A percentile compares a stretch with the other conserved stretches of the same genome.
Evolutionary conservation across 2,888 invertebrate genomes (phyloP).

Genomic region (Stenolophus ochropezus): DNA sequence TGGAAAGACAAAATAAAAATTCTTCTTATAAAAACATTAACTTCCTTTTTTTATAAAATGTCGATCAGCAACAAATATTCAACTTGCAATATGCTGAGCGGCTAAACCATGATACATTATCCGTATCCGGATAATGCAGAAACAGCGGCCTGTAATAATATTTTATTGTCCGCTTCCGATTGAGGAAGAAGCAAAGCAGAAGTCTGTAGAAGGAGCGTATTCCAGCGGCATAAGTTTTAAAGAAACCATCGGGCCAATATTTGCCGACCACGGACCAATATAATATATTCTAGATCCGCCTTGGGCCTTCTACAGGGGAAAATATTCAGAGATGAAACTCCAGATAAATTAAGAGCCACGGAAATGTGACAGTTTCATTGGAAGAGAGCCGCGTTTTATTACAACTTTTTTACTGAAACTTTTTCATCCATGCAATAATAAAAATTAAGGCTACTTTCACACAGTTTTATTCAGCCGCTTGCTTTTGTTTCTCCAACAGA

Average conservation of each 20-base stretch:
- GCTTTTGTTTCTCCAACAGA: conserved; percentile 52
- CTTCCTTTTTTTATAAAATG: no score
- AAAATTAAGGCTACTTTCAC: conserved; percentile 58
- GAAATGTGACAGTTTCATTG: conserved; percentile 59
- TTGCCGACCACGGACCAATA: conserved; percentile 40
- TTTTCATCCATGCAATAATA: conserved; percentile 53
- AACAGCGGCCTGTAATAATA: conserved; percentile 39
- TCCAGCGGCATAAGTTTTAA: conserved; percentile 42
- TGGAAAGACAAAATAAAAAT: no score
- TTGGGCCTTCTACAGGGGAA: background rate
- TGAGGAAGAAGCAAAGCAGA: conserved; percentile 30
- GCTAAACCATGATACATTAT: conserved; percentile 23
- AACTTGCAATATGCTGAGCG: background rate
- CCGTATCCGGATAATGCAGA: conserved; percentile 12
- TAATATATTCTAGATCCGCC: conserved; percentile 41
- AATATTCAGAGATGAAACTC: conserved; percentile 57
- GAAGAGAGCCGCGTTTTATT: conserved; percentile 49
- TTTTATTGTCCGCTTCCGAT: conserved; percentile 44
- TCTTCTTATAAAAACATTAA: no score
- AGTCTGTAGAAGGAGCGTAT: background rate
- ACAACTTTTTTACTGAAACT: conserved; percentile 46
- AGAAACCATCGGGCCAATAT: conserved; percentile 48
- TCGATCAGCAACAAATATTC: no score
- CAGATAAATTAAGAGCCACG: conserved; percentile 55
- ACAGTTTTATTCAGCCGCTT: conserved; percentile 53